phyloP scores from a whole-genome alignment of 2,113 vertebrate species.

The Datnioides undecimradiatus region DNA sequence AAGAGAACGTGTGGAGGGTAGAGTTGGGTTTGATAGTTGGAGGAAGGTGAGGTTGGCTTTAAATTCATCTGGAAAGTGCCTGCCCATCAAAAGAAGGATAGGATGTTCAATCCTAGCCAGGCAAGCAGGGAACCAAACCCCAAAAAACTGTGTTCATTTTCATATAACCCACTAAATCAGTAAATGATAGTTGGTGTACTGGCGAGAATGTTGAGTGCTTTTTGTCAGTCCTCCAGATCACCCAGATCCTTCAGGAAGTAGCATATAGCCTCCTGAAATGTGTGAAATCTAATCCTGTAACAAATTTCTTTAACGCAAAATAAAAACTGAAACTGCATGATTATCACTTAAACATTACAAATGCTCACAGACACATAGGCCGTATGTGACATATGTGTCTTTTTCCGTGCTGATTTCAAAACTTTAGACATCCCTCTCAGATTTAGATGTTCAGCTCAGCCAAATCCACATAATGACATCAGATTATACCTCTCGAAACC shows the following conservation, averaged over 20 bases:
- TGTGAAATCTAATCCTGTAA: conserved; percentile 29
- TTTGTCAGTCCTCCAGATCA: conserved; percentile 27
- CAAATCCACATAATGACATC: conserved; percentile 75
- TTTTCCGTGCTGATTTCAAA: conserved; percentile 53
- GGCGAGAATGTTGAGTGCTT: conserved; percentile 32
- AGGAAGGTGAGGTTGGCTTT: neutral
- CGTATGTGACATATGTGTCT: neutral
- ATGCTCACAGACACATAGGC: neutral
- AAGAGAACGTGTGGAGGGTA: conserved; percentile 29
- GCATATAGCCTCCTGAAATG: neutral
- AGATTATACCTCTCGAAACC: conserved; percentile 75
- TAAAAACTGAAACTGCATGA: conserved; percentile 28
- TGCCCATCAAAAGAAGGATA: conserved; percentile 36
- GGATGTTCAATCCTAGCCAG: neutral
- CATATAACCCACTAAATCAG: conserved; percentile 1
- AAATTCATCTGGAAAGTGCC: conserved; percentile 30
- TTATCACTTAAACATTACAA: conserved; percentile 33
- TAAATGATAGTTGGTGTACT: conserved; percentile 26
- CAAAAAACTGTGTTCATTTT: conserved; percentile 18
- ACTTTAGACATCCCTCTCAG: conserved; percentile 29
- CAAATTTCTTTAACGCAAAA: conserved; percentile 32
- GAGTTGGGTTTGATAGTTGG: conserved; percentile 25
- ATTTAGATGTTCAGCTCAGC: conserved; percentile 49
- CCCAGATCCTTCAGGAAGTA: conserved; percentile 21
- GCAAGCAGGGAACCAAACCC: neutral